These are phyloP conservation scores for Mythimna lalbum DNA, from an alignment of 2,888 invertebrate species.

Conservation along the genomic window DNA sequence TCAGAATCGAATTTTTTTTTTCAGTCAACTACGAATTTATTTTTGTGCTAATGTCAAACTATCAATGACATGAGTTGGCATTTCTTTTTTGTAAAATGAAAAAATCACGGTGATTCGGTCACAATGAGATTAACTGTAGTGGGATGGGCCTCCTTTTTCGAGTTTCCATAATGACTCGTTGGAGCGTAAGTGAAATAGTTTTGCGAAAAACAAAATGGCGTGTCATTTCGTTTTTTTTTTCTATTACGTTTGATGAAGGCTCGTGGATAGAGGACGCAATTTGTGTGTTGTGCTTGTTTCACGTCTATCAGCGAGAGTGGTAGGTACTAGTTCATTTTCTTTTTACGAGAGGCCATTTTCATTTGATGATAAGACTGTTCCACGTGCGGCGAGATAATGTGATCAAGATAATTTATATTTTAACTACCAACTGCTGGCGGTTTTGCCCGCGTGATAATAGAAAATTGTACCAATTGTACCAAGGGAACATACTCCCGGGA, in stretches of 20 bases:
- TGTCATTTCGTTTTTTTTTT: conserved; percentile 44
- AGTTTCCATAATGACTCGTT: conserved; percentile 51
- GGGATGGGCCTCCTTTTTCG: conserved; percentile 49
- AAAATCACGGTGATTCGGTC: conserved; percentile 60
- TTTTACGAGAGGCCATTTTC: conserved; percentile 1
- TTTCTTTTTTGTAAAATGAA: conserved; percentile 46
- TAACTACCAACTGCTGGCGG: too few species aligned
- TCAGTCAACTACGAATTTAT: not conserved
- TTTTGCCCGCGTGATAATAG: too few species aligned
- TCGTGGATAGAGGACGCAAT: conserved; percentile 49
- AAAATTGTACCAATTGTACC: too few species aligned
- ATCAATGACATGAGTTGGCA: conserved; percentile 50
- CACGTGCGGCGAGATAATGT: not conserved
- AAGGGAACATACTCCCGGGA: too few species aligned
- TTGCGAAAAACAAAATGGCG: conserved; percentile 56
- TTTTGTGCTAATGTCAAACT: conserved; percentile 47
- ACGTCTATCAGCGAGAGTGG: conserved; percentile 42
- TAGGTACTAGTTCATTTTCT: conserved; percentile 2
- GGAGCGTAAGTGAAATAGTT: conserved; percentile 53
- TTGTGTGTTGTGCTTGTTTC: conserved; percentile 38
- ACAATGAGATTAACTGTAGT: conserved; percentile 49
- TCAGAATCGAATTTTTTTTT: conserved; percentile 1
- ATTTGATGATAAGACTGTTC: conserved; percentile 2
- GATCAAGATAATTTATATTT: not conserved
- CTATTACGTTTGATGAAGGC: conserved; percentile 41